Evolutionary conservation across 2,113 vertebrate species (phyloP).

Genomic region (Apteryx owenii): DNA sequence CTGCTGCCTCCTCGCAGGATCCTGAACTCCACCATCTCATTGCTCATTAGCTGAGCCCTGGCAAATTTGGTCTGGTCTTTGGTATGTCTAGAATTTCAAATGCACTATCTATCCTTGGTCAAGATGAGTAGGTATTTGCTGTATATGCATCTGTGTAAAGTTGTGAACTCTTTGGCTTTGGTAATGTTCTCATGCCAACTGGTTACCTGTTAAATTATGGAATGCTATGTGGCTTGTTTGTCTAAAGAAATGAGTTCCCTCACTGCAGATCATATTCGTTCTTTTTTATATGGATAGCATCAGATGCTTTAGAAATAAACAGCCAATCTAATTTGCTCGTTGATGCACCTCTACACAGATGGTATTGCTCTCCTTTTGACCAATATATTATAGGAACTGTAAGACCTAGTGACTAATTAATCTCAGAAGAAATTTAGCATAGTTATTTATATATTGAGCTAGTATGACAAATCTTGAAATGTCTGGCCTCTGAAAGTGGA

Average conservation of each 20-base stretch:
- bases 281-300: neutral
- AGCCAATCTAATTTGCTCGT: neutral
- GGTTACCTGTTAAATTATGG: neutral
- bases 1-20: too few species aligned
- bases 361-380: neutral
- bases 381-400: neutral
- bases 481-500: neutral
- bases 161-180: neutral
- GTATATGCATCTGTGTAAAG: neutral
- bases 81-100: neutral
- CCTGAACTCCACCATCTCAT: too few species aligned
- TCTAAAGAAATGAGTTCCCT: neutral
- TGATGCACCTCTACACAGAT: neutral
- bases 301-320: neutral
- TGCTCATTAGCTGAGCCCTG: neutral
- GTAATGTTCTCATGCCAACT: neutral
- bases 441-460: neutral
- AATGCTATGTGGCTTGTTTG: neutral
- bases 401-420: neutral
- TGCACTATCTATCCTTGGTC: neutral
- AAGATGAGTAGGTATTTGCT: neutral
- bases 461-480: neutral
- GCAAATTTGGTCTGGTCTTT: neutral
- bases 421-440: neutral
- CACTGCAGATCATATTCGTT: neutral